Base-by-base conservation (phyloP, 1,140 invertebrate genomes). In the Calephelis nemesis region DNA sequence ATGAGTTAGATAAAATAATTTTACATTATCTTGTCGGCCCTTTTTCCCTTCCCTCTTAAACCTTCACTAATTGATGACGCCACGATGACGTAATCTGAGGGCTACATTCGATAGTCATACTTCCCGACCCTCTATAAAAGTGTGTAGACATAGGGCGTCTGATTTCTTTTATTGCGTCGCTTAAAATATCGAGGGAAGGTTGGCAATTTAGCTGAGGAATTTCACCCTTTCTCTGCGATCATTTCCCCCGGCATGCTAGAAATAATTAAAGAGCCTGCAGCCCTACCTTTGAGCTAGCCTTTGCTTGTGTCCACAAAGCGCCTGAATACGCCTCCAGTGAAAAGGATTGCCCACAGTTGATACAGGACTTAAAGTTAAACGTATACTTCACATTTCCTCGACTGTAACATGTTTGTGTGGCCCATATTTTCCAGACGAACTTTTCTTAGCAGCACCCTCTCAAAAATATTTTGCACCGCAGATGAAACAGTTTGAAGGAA, bases 231-330 rank as follows among this genome's bases (percentile, higher is more conserved):
- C 65, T 69, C 68, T 67, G 19, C 69, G 58, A 70, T 68, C 74
- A 67, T 78, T 64, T 72, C 73, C 75, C 77, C 72, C 68, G 67
- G 70, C 68, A 73, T 73, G 79, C 74, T 70, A 75, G 74, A 71
- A 82, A 85, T 87, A 85, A 87, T 85, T 85, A 82, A 84, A 85
- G 77, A 77, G 77, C 72, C 75, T 82, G 63, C 74, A 82, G 75
- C 69, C 72, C 71, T 74, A 74, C 72, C 78, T 85, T 81, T 84
- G 78, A 83, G 76, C 75, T 75, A 74, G 77, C 69, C 78, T 80
- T 70, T 69, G 69, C 82, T 80, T 74, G 84, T 78, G 77, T 83
- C 75, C 73, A 80, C 79, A 82, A 84, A 83, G 82, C 74, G 70
- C 67, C 68, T 81, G 80, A 83, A 81, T 76, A 74, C 74, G 82